These are phyloP conservation scores for Aromia moschata DNA, from an alignment of 2,888 invertebrate species.

Conservation along the genomic window DNA sequence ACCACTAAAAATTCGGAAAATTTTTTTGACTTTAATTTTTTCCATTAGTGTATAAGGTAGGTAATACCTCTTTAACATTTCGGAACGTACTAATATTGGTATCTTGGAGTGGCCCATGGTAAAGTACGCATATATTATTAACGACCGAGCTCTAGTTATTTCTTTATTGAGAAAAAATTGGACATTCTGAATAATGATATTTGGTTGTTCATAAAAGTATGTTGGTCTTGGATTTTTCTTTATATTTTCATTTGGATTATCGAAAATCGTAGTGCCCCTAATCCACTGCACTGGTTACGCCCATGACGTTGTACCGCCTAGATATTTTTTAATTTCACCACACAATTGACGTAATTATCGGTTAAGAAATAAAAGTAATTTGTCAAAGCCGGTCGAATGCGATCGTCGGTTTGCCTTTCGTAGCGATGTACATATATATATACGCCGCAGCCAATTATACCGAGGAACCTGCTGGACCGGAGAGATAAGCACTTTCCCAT, in stretches of 20 bases:
- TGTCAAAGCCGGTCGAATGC: neutral
- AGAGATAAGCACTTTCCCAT: constrained; percentile 39
- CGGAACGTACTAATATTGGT: too few relatives aligned
- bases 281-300: neutral
- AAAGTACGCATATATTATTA: too few relatives aligned
- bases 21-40: too few relatives aligned
- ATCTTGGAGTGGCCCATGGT: too few relatives aligned
- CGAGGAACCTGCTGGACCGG: too few relatives aligned
- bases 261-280: neutral
- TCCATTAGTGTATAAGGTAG: too few relatives aligned
- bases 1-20: too few relatives aligned
- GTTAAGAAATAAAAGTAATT: neutral
- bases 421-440: too few relatives aligned
- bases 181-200: too few relatives aligned
- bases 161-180: too few relatives aligned
- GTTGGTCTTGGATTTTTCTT: neutral
- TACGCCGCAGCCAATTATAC: constrained; percentile 37
- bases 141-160: too few relatives aligned
- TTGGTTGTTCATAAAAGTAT: neutral
- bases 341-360: neutral
- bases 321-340: neutral
- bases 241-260: neutral
- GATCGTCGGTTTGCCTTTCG: neutral
- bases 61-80: too few relatives aligned
- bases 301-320: neutral